phyloP scores from a whole-genome alignment of 2,797 vertebrate genomes.

The Epinephelus malabaricus region DNA sequence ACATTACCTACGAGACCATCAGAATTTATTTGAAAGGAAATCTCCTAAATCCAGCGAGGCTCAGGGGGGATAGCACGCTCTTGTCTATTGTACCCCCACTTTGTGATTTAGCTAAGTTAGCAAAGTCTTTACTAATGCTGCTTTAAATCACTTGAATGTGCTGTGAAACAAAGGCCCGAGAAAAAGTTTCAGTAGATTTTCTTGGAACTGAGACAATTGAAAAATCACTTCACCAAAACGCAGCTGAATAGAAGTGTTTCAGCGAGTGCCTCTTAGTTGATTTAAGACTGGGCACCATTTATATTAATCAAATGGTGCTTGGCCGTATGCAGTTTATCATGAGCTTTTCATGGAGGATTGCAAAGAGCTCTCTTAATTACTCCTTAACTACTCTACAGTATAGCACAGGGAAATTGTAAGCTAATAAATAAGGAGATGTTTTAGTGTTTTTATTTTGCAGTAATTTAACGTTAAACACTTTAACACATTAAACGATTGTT shows the following conservation, averaged over 20 bases:
- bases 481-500: background rate
- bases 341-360: conserved; percentile 28
- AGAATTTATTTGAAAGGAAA: conserved; percentile 24
- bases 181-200: conserved; percentile 23
- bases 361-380: conserved; percentile 25
- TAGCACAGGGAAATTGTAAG: conserved; percentile 1
- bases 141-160: conserved; percentile 41
- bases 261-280: background rate
- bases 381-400: conserved; percentile 17
- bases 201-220: conserved; percentile 19
- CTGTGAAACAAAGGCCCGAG: conserved; percentile 24
- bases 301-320: conserved; percentile 17
- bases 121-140: conserved; percentile 32
- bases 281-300: conserved; percentile 18
- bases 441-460: conserved; percentile 16
- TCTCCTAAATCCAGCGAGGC: conserved; percentile 14
- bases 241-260: background rate
- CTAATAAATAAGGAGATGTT: conserved; percentile 3
- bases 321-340: conserved; percentile 1
- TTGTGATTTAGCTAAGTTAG: conserved; percentile 43
- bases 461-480: background rate
- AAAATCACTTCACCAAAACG: conserved; percentile 13
- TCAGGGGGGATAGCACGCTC: background rate
- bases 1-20: background rate
- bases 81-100: conserved; percentile 15